Evolutionary conservation across 2,113 vertebrate genomes (phyloP).

Genomic region (Onychostruthus taczanowskii): DNA sequence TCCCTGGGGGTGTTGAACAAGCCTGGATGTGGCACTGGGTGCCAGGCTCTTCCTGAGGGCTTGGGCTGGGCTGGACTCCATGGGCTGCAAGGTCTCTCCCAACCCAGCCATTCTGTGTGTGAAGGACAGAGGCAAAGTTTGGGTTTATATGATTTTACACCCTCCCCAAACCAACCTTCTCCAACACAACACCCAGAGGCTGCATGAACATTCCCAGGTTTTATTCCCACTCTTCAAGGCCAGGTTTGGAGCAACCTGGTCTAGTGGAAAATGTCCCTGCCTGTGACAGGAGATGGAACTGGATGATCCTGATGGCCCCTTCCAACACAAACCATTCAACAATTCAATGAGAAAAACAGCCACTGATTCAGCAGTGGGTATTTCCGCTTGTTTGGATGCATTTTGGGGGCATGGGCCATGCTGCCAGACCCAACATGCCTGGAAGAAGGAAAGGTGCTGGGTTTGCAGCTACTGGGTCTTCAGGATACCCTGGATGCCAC

Average conservation of each 20-base stretch:
- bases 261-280: not conserved
- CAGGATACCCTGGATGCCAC: not conserved
- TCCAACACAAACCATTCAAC: not conserved
- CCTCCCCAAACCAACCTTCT: not conserved
- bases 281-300: not conserved
- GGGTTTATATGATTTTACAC: not conserved
- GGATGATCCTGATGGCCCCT: not conserved
- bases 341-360: not conserved
- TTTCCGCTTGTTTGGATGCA: rapidly evolving
- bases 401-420: not conserved
- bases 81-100: too few species aligned
- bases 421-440: rapidly evolving
- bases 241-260: not conserved
- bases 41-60: too few species aligned
- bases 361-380: not conserved
- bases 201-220: not conserved
- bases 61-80: too few species aligned
- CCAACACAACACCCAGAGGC: not conserved
- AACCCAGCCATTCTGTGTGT: rapidly evolving
- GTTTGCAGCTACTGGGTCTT: not conserved
- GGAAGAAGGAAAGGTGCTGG: not conserved
- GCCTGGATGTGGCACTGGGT: too few species aligned
- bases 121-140: not conserved
- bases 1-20: too few species aligned
- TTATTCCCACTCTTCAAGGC: not conserved